Percentiles rank a stretch among this genome's conserved stretches.
Evolutionary conservation across 2,888 invertebrate genomes (phyloP).

Genomic region (Hoplodrina blanda): DNA sequence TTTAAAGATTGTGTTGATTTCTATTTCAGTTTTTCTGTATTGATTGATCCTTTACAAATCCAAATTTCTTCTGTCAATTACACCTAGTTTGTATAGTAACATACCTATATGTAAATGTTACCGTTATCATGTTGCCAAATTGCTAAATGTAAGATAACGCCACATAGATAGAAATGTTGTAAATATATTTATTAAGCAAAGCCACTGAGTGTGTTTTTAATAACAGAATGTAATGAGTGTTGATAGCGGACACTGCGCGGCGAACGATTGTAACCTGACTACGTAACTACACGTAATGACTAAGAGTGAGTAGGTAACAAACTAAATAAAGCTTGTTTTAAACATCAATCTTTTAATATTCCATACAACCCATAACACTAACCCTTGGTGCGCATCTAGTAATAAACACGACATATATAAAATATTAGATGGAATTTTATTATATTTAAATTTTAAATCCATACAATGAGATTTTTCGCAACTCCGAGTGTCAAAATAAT

Average conservation of each 20-base stretch:
- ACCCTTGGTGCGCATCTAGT: not conserved
- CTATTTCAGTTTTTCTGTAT: slow-evolving; percentile 4
- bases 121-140: slow-evolving; percentile 88
- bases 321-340: slow-evolving; percentile 90
- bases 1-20: slow-evolving; percentile 18
- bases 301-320: slow-evolving; percentile 82
- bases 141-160: slow-evolving; percentile 84
- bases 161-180: slow-evolving; percentile 85
- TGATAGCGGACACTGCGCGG: slow-evolving; percentile 66
- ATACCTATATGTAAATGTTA: slow-evolving; percentile 81
- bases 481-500: slow-evolving; percentile 76
- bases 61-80: slow-evolving; percentile 87
- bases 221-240: slow-evolving; percentile 81
- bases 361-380: slow-evolving; percentile 15
- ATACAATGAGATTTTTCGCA: slow-evolving; percentile 57
- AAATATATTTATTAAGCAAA: slow-evolving; percentile 86
- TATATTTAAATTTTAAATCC: slow-evolving; percentile 21
- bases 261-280: slow-evolving; percentile 75
- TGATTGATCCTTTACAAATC: slow-evolving; percentile 50
- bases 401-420: not conserved
- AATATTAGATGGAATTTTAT: not conserved
- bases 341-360: slow-evolving; percentile 73
- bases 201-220: slow-evolving; percentile 82
- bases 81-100: slow-evolving; percentile 74
- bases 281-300: slow-evolving; percentile 78